Percentiles rank a stretch among this genome's conserved stretches.
These are phyloP conservation scores for Drosophila leonis DNA, from an alignment of 2,888 invertebrate species.

Conservation along the genomic window DNA sequence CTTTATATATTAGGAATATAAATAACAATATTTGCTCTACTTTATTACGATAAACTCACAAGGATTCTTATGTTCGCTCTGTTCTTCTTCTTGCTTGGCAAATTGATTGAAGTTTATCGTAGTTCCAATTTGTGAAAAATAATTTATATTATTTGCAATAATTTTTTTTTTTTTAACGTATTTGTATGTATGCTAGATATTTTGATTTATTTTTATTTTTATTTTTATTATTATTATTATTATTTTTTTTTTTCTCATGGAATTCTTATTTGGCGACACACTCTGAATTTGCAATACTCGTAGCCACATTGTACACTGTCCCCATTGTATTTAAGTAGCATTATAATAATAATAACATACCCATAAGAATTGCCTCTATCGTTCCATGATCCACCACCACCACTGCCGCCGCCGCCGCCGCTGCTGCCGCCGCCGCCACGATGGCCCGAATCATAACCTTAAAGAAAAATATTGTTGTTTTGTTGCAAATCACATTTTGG, in stretches of 20 bases:
- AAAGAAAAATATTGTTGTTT: conserved; percentile 48
- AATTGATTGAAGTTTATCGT: not conserved
- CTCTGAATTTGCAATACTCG: conserved; percentile 27
- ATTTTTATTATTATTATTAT: not conserved
- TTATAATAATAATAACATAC: conserved; percentile 77
- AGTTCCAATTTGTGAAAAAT: not conserved
- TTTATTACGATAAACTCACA: conserved; percentile 3
- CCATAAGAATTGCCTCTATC: conserved; percentile 82
- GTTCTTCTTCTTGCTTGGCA: not conserved
- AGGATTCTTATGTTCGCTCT: not conserved
- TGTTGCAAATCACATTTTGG: not conserved
- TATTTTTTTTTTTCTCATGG: conserved; percentile 7
- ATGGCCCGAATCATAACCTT: conserved; percentile 82
- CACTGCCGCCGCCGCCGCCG: conserved; percentile 59
- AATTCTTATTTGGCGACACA: conserved; percentile 30
- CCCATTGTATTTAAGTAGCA: conserved; percentile 26
- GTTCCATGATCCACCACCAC: conserved; percentile 78
- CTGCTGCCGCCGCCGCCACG: conserved; percentile 67
- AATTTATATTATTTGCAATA: not conserved
- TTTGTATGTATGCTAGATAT: too few relatives aligned
- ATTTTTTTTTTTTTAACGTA: not conserved
- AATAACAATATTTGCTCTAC: not conserved
- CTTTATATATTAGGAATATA: not conserved
- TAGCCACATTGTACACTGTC: conserved; percentile 25
- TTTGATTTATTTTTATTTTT: conserved; percentile 7